Evolutionary conservation across 2,113 vertebrate species (phyloP).

Genomic region (Sceloporus tristichus): DNA sequence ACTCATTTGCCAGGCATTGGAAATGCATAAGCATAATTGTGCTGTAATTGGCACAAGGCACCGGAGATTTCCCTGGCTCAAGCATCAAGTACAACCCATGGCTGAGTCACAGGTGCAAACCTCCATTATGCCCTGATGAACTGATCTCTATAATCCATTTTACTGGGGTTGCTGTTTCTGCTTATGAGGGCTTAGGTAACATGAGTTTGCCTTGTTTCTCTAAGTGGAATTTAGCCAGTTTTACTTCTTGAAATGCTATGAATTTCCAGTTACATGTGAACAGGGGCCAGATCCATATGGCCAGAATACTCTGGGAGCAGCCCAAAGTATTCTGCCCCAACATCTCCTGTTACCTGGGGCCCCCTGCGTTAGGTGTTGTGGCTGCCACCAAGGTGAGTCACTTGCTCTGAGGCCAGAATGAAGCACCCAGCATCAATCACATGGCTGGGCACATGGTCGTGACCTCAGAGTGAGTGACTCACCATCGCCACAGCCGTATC

Average conservation of each 20-base stretch:
- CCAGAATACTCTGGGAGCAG: no score
- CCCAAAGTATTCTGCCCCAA: no score
- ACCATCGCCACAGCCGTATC: no score
- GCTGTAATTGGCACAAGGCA: slow-evolving; percentile 31
- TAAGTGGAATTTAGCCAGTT: not conserved
- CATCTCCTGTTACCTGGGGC: no score
- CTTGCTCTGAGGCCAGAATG: no score
- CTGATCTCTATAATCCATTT: not conserved
- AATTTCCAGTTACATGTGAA: not conserved
- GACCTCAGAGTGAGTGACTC: no score
- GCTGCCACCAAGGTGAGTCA: no score
- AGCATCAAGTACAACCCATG: not conserved
- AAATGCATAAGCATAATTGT: slow-evolving; percentile 53
- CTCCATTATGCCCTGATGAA: not conserved
- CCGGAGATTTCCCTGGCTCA: slow-evolving; percentile 16
- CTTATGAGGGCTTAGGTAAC: not conserved
- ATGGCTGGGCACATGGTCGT: no score
- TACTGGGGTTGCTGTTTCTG: slow-evolving; percentile 9
- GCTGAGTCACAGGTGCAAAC: slow-evolving; percentile 28
- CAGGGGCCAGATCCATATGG: no score
- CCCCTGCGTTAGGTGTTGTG: no score
- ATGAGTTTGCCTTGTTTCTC: not conserved
- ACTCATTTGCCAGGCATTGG: slow-evolving; percentile 54
- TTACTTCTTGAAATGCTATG: slow-evolving; percentile 6
- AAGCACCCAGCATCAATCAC: no score